Percentiles rank a stretch among this genome's conserved stretches.
Evolutionary conservation across 2,113 vertebrate genomes (phyloP).

Genomic region (Pseudopodoces humilis): DNA sequence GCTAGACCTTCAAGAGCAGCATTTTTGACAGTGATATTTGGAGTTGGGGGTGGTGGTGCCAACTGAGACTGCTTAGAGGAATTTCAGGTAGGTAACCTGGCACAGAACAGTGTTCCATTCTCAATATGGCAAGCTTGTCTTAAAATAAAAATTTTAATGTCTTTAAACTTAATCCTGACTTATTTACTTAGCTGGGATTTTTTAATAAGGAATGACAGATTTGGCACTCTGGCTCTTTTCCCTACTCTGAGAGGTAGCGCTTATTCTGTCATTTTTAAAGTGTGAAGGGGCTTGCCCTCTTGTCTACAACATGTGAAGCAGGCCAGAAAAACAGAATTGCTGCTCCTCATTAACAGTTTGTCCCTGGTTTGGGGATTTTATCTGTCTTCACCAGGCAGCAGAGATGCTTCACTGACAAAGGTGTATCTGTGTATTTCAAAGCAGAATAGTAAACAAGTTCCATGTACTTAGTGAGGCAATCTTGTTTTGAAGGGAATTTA

Average conservation of each 20-base stretch:
- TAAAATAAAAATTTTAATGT: neutral
- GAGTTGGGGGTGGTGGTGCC: neutral
- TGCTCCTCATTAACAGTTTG: neutral
- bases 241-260: fast-evolving
- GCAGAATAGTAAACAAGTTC: neutral
- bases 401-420: neutral
- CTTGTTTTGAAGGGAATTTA: neutral
- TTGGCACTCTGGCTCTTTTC: neutral
- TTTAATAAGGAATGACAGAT: neutral
- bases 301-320: neutral
- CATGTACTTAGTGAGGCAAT: neutral
- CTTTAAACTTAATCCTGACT: neutral
- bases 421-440: neutral
- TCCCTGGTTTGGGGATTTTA: neutral
- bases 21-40: neutral
- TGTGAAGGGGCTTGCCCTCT: neutral
- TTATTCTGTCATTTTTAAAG: neutral
- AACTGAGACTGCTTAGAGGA: neutral
- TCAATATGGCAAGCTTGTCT: neutral
- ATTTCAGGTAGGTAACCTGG: neutral
- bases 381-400: neutral
- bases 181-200: neutral
- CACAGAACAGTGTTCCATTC: neutral
- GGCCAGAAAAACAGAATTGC: neutral
- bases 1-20: neutral